Evolutionary conservation across 2,113 vertebrate species (phyloP), one percentile per base, ranked within the genome.

Genomic region (Pterocles gutturalis): DNA sequence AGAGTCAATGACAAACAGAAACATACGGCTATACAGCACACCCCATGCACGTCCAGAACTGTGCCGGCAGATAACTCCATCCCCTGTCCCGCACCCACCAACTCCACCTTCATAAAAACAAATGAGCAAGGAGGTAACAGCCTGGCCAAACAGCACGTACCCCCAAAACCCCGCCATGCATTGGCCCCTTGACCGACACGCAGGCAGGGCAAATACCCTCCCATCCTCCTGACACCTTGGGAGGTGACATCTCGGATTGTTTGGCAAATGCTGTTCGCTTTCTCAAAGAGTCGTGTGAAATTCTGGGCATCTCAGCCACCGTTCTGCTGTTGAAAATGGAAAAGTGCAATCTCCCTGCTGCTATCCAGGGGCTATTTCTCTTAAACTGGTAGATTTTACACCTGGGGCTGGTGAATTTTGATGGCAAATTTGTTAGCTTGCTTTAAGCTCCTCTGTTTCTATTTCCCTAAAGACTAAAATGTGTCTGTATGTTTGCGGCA

Each of bases 1-100:
- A 97, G 83, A 96, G 98, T 99, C 98, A 99, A 98, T 98, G 97
- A 94, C 87, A 95, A 90, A 94, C 61, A 95, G 80, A 95, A 94
- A 92, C 85, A 92, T 82, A 88, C 67, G 82, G 80, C 66, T 57
- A 28, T 81, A 92, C 86, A 89, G 69, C 64, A 90, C 64, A 22
- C 60, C 90, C 89, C 91, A 49, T 34, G 71, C 85, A 54, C 88
- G 53, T 19, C 79, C 29, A 84, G 72, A 11, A 0, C 38, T 5
- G 17, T 45, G 77, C 73, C 43, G 48, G 43, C 61, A 80, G 73
- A 33, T 36, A 34, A 77, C 14, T 77, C 90, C 90, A 15, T n/a
- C 72, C 92, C 83, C 72, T 26, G 57, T 20, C 93, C 92, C 84
- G 3, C 55, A 18, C 80, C 95, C 92, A 31, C 62, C 73, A 8